These are phyloP conservation scores for Drosophila orena DNA, from an alignment of 1,140 invertebrate species.

Conservation along the genomic window DNA sequence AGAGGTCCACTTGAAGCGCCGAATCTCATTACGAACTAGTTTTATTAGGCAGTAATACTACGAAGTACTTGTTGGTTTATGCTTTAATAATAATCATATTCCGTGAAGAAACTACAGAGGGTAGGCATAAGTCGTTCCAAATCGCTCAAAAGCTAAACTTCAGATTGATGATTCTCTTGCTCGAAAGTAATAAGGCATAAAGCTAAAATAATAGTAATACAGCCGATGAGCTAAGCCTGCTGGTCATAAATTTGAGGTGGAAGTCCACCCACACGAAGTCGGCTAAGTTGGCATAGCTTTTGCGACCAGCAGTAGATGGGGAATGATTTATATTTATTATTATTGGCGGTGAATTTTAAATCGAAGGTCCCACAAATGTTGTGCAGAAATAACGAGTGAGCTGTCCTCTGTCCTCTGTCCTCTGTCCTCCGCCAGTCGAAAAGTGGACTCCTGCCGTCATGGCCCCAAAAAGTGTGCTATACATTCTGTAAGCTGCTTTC, in stretches of 20 bases:
- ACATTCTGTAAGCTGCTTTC: conserved; percentile 60
- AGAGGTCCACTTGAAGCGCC: conserved; percentile 27
- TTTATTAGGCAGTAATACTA: too few species aligned
- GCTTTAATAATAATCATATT: too few species aligned
- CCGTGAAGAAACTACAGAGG: too few species aligned
- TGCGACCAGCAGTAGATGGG: background rate
- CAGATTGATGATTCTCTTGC: too few species aligned
- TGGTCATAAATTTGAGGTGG: conserved; percentile 42
- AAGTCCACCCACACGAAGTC: too few species aligned
- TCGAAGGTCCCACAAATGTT: conserved; percentile 69
- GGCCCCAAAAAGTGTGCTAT: conserved; percentile 58
- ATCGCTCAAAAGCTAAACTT: too few species aligned
- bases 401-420: too few species aligned
- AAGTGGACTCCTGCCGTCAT: background rate
- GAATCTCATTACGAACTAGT: background rate
- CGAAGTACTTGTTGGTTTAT: too few species aligned
- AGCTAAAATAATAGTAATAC: too few species aligned
- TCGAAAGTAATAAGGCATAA: too few species aligned
- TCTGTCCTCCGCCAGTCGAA: background rate
- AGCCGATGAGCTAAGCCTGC: conserved; percentile 5
- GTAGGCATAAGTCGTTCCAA: too few species aligned
- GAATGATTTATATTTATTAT: conserved; percentile 81
- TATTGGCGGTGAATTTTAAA: conserved; percentile 82
- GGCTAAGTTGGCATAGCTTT: too few species aligned
- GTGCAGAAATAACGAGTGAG: conserved; percentile 28